A percentile compares a stretch with the other conserved stretches of the same genome.
phyloP scores from a whole-genome alignment of 2,888 invertebrate species.

The Hedychridium roseum region DNA sequence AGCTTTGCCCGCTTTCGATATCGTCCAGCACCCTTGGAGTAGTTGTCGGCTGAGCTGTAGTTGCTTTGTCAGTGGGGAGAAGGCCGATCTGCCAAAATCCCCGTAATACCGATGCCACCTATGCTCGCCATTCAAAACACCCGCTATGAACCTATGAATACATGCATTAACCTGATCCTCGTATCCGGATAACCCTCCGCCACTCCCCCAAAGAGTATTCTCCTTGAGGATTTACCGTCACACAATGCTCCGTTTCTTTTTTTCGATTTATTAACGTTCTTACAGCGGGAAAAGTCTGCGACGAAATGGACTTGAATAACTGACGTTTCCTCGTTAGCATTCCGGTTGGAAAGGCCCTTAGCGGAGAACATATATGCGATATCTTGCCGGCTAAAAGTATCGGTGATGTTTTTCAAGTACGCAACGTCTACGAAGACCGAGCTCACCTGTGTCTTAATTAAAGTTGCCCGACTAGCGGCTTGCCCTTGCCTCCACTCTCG shows the following conservation, averaged over 20 bases:
- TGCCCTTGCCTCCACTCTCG: conserved; percentile 41
- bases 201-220: too few relatives aligned
- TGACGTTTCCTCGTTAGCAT: too few relatives aligned
- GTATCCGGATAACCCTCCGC: too few relatives aligned
- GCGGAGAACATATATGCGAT: too few relatives aligned
- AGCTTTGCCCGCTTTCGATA: conserved; percentile 10
- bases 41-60: conserved; percentile 11
- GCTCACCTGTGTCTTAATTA: conserved; percentile 54
- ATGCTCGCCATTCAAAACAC: conserved; percentile 39
- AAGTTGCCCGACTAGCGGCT: conserved; percentile 51
- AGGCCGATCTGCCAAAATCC: conserved; percentile 20
- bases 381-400: not conserved
- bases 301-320: too few relatives aligned
- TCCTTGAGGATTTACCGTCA: too few relatives aligned
- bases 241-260: too few relatives aligned
- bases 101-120: conserved; percentile 16
- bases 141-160: conserved; percentile 48
- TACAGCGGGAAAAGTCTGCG: too few relatives aligned
- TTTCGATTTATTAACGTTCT: too few relatives aligned
- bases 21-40: conserved; percentile 14
- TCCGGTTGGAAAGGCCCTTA: too few relatives aligned
- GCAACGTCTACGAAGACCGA: not conserved
- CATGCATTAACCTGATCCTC: conserved; percentile 47
- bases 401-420: not conserved
- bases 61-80: conserved; percentile 31